Percentiles rank a stretch among this genome's conserved stretches.
Evolutionary conservation across 2,797 vertebrate genomes (phyloP).

Genomic region (Siniperca undulata): DNA sequence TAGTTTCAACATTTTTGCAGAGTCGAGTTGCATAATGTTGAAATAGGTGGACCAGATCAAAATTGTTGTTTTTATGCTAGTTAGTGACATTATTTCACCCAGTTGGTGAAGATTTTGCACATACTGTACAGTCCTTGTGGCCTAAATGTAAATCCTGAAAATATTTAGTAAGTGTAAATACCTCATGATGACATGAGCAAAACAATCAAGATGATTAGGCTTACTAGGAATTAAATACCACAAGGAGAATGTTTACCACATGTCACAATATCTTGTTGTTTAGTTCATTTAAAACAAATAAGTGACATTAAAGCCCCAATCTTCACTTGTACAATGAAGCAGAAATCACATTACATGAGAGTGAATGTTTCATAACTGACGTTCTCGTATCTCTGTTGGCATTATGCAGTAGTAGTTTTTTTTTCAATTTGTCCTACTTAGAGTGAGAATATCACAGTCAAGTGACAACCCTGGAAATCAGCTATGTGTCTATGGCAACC

Average conservation of each 20-base stretch:
- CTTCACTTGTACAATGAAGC: constrained; percentile 26
- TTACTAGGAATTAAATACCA: constrained; percentile 1
- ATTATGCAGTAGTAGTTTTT: constrained; percentile 27
- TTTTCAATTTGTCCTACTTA: constrained; percentile 71
- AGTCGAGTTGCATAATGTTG: neutral
- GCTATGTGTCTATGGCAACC: constrained; percentile 82
- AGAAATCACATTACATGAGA: constrained; percentile 14
- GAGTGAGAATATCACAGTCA: constrained; percentile 66
- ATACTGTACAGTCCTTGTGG: neutral
- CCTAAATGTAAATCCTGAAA: neutral
- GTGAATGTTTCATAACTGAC: constrained; percentile 39
- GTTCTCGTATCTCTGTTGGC: constrained; percentile 33
- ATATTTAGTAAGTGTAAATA: neutral
- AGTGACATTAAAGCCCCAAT: constrained; percentile 3
- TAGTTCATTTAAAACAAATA: constrained; percentile 22
- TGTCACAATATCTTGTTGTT: constrained; percentile 1
- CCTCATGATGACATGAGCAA: neutral
- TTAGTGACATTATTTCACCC: neutral
- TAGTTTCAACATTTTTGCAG: constrained; percentile 12
- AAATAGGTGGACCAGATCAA: neutral
- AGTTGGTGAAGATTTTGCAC: neutral
- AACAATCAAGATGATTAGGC: neutral
- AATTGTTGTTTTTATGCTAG: neutral
- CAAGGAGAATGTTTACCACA: neutral
- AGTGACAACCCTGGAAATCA: constrained; percentile 75